Conservation (phyloP, 53 echinoderm and acorn worm genomes). For the Actinopyga echinites region DNA sequence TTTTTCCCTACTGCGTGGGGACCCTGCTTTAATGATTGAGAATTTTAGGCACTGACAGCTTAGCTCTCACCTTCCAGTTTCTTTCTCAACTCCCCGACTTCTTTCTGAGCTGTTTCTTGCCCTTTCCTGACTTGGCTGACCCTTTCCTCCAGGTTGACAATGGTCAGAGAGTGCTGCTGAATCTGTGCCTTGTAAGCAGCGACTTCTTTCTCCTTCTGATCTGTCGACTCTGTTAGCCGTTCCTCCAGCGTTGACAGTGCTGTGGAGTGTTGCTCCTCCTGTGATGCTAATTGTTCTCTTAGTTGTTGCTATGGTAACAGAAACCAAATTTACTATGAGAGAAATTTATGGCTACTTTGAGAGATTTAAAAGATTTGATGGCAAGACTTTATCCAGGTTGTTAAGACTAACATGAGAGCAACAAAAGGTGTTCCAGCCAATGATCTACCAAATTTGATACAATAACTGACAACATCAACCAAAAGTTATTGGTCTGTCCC, state of each 20-base stretch:
- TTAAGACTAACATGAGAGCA: neutral
- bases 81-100: conserved; percentile 65
- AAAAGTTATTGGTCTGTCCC: too few species aligned
- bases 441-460: neutral
- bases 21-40: too few species aligned
- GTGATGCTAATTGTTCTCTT: conserved; percentile 55
- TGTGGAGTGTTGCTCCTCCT: conserved; percentile 51
- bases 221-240: conserved; percentile 51
- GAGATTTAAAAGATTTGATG: neutral
- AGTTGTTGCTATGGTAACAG: conserved; percentile 61
- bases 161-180: conserved; percentile 81
- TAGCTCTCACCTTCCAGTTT: conserved; percentile 73
- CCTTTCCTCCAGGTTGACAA: conserved; percentile 72
- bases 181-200: conserved; percentile 76
- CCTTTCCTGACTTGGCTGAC: conserved; percentile 55
- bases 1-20: too few species aligned
- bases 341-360: neutral
- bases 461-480: too few species aligned
- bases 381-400: neutral
- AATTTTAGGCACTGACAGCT: too few species aligned
- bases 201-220: conserved; percentile 62
- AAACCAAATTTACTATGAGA: neutral
- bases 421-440: neutral
- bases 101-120: conserved; percentile 54
- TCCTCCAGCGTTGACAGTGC: conserved; percentile 49